A percentile compares a stretch with the other conserved stretches of the same genome.
Evolutionary conservation across 2,113 vertebrate genomes (phyloP).

Genomic region (Tichodroma muraria): DNA sequence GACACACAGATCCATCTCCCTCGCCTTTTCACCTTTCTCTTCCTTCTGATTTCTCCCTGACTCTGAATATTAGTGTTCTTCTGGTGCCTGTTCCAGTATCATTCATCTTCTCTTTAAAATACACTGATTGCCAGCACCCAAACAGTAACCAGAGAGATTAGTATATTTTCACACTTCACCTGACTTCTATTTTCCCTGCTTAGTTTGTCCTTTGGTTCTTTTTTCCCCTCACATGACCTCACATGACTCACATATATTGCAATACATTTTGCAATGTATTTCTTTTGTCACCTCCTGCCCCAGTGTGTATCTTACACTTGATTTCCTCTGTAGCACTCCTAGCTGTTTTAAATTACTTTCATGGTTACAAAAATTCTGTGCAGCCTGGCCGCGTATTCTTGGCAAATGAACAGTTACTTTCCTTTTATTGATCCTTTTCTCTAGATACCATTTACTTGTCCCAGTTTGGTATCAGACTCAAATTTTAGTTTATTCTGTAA

Average conservation of each 20-base stretch:
- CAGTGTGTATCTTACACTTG: background rate
- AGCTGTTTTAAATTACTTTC: background rate
- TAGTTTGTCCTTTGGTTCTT: background rate
- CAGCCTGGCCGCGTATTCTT: background rate
- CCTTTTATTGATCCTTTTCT: background rate
- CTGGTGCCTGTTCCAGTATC: background rate
- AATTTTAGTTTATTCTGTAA: background rate
- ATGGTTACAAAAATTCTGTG: background rate
- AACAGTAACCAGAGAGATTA: background rate
- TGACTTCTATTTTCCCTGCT: background rate
- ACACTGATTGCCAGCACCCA: background rate
- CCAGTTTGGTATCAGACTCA: background rate
- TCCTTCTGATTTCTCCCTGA: background rate
- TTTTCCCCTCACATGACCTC: background rate
- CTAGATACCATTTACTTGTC: background rate
- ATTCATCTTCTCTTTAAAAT: background rate
- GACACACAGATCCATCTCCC: rapidly evolving
- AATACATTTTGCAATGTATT: background rate
- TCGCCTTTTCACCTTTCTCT: background rate
- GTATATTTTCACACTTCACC: background rate
- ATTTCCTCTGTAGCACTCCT: background rate
- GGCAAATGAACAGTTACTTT: background rate
- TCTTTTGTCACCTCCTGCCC: background rate
- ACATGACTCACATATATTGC: too few species aligned
- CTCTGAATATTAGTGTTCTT: background rate